These are phyloP conservation scores for Pseudolaguvia tuberculata DNA, from an alignment of 2,113 vertebrate species.

Conservation along the genomic window DNA sequence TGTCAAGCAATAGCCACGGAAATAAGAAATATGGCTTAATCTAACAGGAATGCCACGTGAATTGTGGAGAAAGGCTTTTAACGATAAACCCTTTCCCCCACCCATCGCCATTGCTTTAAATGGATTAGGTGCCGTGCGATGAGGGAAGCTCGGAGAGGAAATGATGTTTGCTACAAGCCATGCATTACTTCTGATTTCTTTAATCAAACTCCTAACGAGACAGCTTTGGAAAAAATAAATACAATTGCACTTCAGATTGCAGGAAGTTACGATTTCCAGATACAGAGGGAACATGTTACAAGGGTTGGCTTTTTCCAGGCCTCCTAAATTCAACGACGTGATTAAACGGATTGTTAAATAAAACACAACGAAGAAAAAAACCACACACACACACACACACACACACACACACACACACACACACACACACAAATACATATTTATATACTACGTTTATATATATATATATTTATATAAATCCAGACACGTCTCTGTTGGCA, in stretches of 20 bases:
- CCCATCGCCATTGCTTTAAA: constrained; percentile 34
- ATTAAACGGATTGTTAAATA: constrained; percentile 1
- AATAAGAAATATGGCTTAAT: constrained; percentile 61
- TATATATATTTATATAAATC: background rate
- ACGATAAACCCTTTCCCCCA: constrained; percentile 41
- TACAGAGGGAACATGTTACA: constrained; percentile 7
- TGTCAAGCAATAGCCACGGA: constrained; percentile 63
- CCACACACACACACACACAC: too few relatives aligned
- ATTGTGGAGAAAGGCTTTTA: constrained; percentile 52
- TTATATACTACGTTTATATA: background rate
- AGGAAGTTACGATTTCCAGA: constrained; percentile 38
- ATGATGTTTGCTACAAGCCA: constrained; percentile 43
- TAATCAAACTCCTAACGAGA: constrained; percentile 48
- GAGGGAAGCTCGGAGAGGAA: constrained; percentile 39
- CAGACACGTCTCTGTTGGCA: constrained; percentile 10
- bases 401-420: too few relatives aligned
- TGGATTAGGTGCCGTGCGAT: constrained; percentile 45
- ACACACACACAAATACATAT: too few relatives aligned
- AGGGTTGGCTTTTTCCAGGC: constrained; percentile 1
- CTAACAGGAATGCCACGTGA: constrained; percentile 42
- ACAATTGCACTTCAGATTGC: constrained; percentile 31
- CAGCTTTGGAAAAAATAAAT: constrained; percentile 32
- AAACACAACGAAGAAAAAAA: background rate
- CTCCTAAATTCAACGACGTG: background rate
- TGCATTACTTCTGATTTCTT: constrained; percentile 39